These are phyloP conservation scores for Eptatretus atami DNA, from an alignment of 2,797 vertebrate genomes.

Conservation along the genomic window DNA sequence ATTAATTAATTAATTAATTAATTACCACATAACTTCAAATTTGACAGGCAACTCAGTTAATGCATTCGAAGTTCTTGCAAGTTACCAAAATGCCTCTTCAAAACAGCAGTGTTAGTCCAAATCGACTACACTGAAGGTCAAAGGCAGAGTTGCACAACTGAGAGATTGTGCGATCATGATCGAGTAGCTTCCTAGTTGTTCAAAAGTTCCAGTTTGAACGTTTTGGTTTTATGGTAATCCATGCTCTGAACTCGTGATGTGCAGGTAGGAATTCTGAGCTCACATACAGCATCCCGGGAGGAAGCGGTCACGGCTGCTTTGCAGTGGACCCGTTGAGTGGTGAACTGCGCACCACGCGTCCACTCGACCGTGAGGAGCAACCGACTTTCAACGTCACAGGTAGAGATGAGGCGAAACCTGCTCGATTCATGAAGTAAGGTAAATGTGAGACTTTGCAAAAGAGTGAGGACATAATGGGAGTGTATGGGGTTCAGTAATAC, in stretches of 20 bases:
- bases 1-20: too few relatives aligned
- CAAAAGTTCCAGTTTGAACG: constrained; percentile 9
- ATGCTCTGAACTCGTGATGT: not conserved
- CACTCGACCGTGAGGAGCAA: constrained; percentile 38
- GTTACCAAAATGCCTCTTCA: too few relatives aligned
- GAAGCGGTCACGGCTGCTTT: constrained; percentile 31
- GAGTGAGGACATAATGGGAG: too few relatives aligned
- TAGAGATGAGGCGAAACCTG: constrained; percentile 12
- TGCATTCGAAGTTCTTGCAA: too few relatives aligned
- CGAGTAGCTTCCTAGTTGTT: not conserved
- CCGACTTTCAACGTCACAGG: constrained; percentile 42
- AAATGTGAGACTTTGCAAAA: not conserved
- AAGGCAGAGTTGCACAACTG: too few relatives aligned
- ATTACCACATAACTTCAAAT: too few relatives aligned
- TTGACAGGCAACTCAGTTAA: too few relatives aligned
- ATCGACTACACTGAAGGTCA: too few relatives aligned
- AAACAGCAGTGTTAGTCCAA: too few relatives aligned
- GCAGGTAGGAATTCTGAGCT: constrained; percentile 40
- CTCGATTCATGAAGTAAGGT: not conserved
- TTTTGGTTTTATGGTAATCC: constrained; percentile 3
- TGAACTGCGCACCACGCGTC: constrained; percentile 26
- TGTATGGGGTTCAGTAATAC: too few relatives aligned
- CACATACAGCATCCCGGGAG: constrained; percentile 22
- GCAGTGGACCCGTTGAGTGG: constrained; percentile 40
- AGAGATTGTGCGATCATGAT: too few relatives aligned